A percentile compares a stretch with the other conserved stretches of the same genome.
Conservation (phyloP, 1,140 invertebrate genomes). For the Oppia nitens region DNA sequence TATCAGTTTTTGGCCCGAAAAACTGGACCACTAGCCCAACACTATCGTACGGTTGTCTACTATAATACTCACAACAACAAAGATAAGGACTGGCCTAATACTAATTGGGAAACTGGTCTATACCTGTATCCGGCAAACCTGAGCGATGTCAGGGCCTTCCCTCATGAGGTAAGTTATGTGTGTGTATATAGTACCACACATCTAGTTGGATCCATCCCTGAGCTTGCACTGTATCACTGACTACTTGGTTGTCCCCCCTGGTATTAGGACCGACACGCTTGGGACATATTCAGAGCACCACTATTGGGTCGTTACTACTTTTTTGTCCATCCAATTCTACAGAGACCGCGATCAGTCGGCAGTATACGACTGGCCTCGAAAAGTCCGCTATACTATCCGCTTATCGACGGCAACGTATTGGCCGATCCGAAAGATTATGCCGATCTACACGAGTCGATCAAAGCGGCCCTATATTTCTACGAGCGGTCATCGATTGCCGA, state of each 20-base stretch:
- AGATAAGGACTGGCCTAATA: conserved; percentile 4
- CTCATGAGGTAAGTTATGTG: conserved; percentile 1
- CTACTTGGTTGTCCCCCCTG: background rate
- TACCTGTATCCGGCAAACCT: background rate
- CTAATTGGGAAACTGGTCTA: background rate
- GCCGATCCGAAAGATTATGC: conserved; percentile 37
- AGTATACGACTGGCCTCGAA: conserved; percentile 35
- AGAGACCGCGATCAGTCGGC: conserved; percentile 29
- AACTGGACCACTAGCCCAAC: background rate
- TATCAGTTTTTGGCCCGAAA: background rate
- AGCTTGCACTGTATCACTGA: background rate
- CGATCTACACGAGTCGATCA: conserved; percentile 34
- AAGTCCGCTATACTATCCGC: conserved; percentile 38
- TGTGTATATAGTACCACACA: background rate
- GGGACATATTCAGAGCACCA: background rate
- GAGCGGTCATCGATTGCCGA: too few species aligned
- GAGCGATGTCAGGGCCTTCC: background rate
- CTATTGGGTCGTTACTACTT: conserved; percentile 1
- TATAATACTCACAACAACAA: background rate
- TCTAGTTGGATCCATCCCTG: background rate
- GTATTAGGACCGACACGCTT: background rate
- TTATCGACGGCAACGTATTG: conserved; percentile 56
- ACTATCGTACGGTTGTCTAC: background rate
- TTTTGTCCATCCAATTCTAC: background rate
- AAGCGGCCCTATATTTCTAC: conserved; percentile 1